These are phyloP conservation scores for Pogonomyrmex barbatus DNA, from an alignment of 1,140 invertebrate genomes.

Conservation along the genomic window DNA sequence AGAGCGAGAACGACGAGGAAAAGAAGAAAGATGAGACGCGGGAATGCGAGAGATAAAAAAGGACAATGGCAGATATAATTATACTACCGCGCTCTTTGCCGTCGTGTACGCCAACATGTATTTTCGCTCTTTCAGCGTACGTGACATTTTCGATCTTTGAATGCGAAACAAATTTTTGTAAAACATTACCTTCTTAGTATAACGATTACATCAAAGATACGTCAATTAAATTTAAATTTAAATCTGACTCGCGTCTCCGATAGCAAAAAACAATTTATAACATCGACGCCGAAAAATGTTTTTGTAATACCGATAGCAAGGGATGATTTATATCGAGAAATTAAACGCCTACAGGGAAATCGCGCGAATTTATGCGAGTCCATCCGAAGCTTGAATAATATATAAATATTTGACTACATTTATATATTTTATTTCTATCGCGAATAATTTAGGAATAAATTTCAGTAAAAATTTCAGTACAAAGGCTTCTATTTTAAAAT, in stretches of 20 bases:
- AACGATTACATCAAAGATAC: neutral
- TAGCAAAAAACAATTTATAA: neutral
- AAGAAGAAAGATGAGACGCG: neutral
- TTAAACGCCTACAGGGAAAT: neutral
- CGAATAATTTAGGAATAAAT: neutral
- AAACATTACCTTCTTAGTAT: neutral
- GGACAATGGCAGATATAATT: constrained; percentile 13
- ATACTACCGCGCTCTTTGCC: neutral
- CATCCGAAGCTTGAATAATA: neutral
- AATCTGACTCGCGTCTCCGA: neutral
- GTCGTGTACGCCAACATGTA: neutral
- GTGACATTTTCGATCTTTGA: constrained; percentile 12
- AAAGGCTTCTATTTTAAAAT: neutral
- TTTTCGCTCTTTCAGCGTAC: no score
- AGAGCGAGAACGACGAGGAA: neutral
- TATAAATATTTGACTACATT: neutral
- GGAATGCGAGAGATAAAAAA: constrained; percentile 5
- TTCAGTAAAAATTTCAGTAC: neutral
- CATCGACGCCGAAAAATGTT: neutral
- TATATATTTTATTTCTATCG: neutral
- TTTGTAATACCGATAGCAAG: neutral
- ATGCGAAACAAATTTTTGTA: neutral
- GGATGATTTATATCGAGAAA: neutral
- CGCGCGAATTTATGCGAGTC: neutral
- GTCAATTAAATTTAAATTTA: constrained; percentile 1